phyloP scores from a whole-genome alignment of 2,888 invertebrate species.

The Cyrtodaria siliqua region DNA sequence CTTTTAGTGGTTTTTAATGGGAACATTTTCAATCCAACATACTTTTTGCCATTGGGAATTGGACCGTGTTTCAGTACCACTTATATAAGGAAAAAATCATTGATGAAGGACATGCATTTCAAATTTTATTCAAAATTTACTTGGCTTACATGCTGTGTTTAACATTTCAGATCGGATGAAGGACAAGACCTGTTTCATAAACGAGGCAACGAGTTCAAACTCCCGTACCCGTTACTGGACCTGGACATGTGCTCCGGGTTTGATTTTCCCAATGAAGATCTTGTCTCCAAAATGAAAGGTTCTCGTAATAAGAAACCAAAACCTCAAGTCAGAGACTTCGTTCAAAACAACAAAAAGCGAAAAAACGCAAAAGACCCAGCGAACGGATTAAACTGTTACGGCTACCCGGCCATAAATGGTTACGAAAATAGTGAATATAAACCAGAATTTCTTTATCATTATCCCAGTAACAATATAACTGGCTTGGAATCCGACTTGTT shows the following conservation, averaged over 20 bases:
- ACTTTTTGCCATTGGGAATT: no score
- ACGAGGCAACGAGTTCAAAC: constrained; percentile 99
- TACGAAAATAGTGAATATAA: constrained; percentile 81
- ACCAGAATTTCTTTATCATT: constrained; percentile 81
- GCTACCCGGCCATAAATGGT: constrained; percentile 76
- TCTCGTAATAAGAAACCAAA: constrained; percentile 93
- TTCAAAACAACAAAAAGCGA: constrained; percentile 93
- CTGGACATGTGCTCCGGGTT: constrained; percentile 83
- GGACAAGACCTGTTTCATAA: constrained; percentile 98
- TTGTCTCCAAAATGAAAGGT: constrained; percentile 77
- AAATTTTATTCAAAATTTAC: no score
- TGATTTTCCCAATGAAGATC: constrained; percentile 83
- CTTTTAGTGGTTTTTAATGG: no score
- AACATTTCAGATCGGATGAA: constrained; percentile 98
- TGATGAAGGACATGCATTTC: no score
- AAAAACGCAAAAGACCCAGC: constrained; percentile 72
- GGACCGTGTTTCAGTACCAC: no score
- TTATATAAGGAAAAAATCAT: no score
- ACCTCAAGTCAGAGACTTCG: constrained; percentile 96
- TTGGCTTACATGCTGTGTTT: no score
- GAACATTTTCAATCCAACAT: no score
- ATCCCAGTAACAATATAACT: constrained; percentile 75
- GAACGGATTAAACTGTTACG: constrained; percentile 80
- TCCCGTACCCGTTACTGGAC: constrained; percentile 94
- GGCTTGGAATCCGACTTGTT: constrained; percentile 80